These are phyloP conservation scores for Lamellibrachia satsuma DNA, from an alignment of 2,888 invertebrate species.

Conservation along the genomic window DNA sequence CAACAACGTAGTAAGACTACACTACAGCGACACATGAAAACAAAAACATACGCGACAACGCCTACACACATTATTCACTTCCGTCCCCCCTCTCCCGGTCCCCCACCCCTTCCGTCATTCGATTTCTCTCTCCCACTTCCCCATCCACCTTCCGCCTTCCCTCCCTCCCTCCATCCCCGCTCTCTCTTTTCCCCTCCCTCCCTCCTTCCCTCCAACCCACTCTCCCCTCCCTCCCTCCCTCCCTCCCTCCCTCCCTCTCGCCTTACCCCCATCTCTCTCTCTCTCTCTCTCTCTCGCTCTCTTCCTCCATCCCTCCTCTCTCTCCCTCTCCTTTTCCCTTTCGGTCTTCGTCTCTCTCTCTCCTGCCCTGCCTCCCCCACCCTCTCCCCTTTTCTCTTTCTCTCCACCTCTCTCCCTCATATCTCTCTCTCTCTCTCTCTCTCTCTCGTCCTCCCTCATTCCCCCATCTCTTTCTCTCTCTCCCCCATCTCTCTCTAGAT, in stretches of 20 bases:
- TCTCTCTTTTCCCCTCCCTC: not conserved
- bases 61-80: not conserved
- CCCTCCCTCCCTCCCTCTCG: not conserved
- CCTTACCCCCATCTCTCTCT: conserved; percentile 25
- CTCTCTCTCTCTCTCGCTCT: conserved; percentile 21
- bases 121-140: not conserved
- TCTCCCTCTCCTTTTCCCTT: not conserved
- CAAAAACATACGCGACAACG: not conserved
- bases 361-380: not conserved
- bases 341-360: not conserved
- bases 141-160: not conserved
- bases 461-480: not conserved
- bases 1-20: not conserved
- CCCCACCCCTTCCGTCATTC: not conserved
- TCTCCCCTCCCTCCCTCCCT: not conserved
- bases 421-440: not conserved
- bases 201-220: not conserved
- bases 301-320: conserved; percentile 17
- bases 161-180: not conserved
- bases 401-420: not conserved
- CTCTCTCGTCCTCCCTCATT: not conserved
- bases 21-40: not conserved
- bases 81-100: not conserved
- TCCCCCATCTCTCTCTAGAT: too few species aligned
- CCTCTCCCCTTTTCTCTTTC: not conserved